Evolutionary conservation across 2,113 vertebrate species (phyloP), one percentile per base, ranked within the genome.

Genomic region (Neogobius melanostomus): DNA sequence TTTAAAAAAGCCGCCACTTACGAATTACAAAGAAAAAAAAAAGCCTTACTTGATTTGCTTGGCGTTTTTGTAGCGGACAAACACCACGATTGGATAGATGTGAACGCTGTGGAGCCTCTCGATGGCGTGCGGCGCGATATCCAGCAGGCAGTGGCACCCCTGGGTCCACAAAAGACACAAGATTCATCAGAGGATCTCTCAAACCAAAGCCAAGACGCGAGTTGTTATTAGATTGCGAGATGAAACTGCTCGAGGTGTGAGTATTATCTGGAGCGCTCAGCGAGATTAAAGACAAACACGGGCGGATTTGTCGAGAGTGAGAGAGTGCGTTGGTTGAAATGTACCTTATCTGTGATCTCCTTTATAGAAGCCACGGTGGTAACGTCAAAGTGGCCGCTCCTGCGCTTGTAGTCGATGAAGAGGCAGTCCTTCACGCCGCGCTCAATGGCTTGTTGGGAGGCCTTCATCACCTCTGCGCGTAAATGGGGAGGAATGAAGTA

Each of bases 41-140:
- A 36, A 43, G n/a, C 61, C 98, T 94, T 94, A 99, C 98, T 99
- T 99, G 90, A 99, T 95, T 87, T 99, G 98, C 87, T 99, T 99
- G 89, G 97, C 93, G 15, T 98, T 98, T 95, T 98, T 99, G 93
- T 98, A 99, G 89, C 95, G 98, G 88, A 99, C 95, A 82, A 99
- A 99, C 85, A 98, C 94, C 71, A 99, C 97, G 43, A 99, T 98
- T 68, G 97, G 98, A 85, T 99, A 99, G 90, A 99, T 97, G 89
- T 96, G 97, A 92, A 98, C 91, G 76, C 94, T 96, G 93, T 99
- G 97, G 71, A 99, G 95, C 73, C 97, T 90, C 85, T 99, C 98
- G 3, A 99, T 97, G 83, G 97, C 97, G 5, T 99, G 94, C 15
- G 97, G 94, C 61, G 95, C 95, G n/a, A 99, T 95, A 83, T 99